Conservation (phyloP, 35 echinoderm and acorn worm genomes). For the Apostichopus californicus region DNA sequence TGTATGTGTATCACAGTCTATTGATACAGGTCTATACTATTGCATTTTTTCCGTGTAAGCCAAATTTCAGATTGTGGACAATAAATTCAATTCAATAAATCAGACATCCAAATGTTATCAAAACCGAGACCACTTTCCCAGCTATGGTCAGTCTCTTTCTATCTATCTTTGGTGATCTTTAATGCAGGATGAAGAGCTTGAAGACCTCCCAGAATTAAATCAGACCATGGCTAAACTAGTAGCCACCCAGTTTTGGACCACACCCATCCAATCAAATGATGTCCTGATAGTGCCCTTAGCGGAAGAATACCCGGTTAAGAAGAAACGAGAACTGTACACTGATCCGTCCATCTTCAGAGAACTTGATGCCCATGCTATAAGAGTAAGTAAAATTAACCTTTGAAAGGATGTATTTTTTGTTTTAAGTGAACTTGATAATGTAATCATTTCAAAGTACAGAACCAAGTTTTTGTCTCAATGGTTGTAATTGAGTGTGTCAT, state of each 20-base stretch:
- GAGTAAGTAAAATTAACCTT: slow-evolving; percentile 39
- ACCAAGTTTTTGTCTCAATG: too few relatives aligned
- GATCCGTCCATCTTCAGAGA: slow-evolving; percentile 92
- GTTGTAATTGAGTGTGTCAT: too few relatives aligned
- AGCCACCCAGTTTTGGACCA: slow-evolving; percentile 89
- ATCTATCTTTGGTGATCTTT: neutral
- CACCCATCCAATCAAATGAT: slow-evolving; percentile 83
- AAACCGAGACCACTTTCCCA: neutral
- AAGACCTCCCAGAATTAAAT: slow-evolving; percentile 20
- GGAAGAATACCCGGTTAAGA: slow-evolving; percentile 94
- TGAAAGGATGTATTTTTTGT: too few relatives aligned
- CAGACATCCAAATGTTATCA: too few relatives aligned
- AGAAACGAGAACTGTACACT: slow-evolving; percentile 89
- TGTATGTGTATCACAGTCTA: too few relatives aligned
- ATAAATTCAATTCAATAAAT: too few relatives aligned
- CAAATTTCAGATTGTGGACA: too few relatives aligned
- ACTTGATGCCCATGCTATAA: slow-evolving; percentile 92
- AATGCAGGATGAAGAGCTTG: slow-evolving; percentile 32
- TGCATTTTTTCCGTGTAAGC: too few relatives aligned
- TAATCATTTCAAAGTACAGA: too few relatives aligned
- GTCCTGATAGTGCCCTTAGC: slow-evolving; percentile 77
- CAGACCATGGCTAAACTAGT: slow-evolving; percentile 28
- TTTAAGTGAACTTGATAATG: too few relatives aligned
- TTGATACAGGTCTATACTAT: too few relatives aligned
- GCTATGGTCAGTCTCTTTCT: neutral